These are phyloP conservation scores for Sparus aurata DNA, from an alignment of 2,797 vertebrate species.

Conservation along the genomic window DNA sequence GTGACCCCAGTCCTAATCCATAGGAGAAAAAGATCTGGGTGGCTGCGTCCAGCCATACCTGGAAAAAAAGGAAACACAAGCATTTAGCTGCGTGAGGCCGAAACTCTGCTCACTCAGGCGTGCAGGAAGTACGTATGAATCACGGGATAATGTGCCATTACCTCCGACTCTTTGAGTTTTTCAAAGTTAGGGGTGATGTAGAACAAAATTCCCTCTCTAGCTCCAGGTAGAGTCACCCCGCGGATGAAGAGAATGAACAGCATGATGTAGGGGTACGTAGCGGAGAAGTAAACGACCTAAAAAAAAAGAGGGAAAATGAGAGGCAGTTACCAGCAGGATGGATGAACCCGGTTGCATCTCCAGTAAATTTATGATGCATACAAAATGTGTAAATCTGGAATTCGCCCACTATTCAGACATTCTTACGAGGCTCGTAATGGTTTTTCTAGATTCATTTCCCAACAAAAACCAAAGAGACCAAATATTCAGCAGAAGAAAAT, in stretches of 20 bases:
- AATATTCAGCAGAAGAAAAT: conserved; percentile 26
- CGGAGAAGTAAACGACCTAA: conserved; percentile 99
- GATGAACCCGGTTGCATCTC: conserved; percentile 4
- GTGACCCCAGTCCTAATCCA: conserved; percentile 95
- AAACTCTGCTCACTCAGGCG: conserved; percentile 29
- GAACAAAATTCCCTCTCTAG: conserved; percentile 94
- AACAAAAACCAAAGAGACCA: neutral
- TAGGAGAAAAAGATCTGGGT: conserved; percentile 99
- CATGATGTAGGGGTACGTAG: conserved; percentile 98
- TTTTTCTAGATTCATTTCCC: conserved; percentile 13
- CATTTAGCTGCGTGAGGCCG: conserved; percentile 32
- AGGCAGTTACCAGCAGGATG: conserved; percentile 45
- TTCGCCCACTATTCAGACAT: conserved; percentile 27
- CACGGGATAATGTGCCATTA: conserved; percentile 72
- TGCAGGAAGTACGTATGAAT: conserved; percentile 43
- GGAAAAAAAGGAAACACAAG: conserved; percentile 54
- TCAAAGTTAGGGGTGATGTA: conserved; percentile 97
- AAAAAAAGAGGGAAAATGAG: conserved; percentile 33
- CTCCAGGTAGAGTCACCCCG: conserved; percentile 96
- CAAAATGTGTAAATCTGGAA: conserved; percentile 2
- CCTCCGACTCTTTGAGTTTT: conserved; percentile 97
- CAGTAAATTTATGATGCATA: conserved; percentile 21
- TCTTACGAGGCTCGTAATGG: conserved; percentile 18
- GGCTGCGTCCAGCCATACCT: conserved; percentile 99
- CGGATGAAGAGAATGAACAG: conserved; percentile 97